Conservation (phyloP, 2,888 invertebrate genomes). For the Notodonta dromedarius region DNA sequence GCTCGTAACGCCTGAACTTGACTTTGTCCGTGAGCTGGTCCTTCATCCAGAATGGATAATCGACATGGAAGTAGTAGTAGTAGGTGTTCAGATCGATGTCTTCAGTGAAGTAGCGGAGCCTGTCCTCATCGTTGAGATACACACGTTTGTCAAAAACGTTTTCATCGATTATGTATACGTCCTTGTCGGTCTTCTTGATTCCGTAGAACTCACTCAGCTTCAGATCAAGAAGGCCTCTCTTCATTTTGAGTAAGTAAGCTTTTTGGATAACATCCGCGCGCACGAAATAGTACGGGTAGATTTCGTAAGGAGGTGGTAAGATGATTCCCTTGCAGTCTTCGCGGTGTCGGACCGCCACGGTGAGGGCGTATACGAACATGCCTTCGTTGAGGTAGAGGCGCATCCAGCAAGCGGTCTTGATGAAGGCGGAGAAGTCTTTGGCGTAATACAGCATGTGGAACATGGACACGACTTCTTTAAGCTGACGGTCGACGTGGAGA, state of each 20-base stretch:
- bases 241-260: conserved; percentile 80
- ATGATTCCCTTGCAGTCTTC: conserved; percentile 78
- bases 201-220: conserved; percentile 82
- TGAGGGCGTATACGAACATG: conserved; percentile 83
- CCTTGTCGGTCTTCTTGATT: conserved; percentile 75
- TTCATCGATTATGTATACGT: conserved; percentile 85
- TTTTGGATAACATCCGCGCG: conserved; percentile 86
- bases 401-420: conserved; percentile 80
- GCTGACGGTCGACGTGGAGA: conserved; percentile 74
- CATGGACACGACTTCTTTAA: conserved; percentile 78
- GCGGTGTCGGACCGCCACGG: conserved; percentile 80
- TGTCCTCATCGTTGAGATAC: conserved; percentile 81
- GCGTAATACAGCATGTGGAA: conserved; percentile 83
- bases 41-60: conserved; percentile 86
- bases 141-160: conserved; percentile 86
- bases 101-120: conserved; percentile 86
- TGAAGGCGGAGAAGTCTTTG: conserved; percentile 79
- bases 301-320: conserved; percentile 84
- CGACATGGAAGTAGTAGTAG: conserved; percentile 85
- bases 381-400: conserved; percentile 82
- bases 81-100: conserved; percentile 86
- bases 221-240: conserved; percentile 68
- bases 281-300: conserved; percentile 87
- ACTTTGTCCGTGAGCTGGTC: conserved; percentile 66
- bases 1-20: conserved; percentile 76